phyloP scores from a whole-genome alignment of 1,140 invertebrate species.

The Gryllus bimaculatus region DNA sequence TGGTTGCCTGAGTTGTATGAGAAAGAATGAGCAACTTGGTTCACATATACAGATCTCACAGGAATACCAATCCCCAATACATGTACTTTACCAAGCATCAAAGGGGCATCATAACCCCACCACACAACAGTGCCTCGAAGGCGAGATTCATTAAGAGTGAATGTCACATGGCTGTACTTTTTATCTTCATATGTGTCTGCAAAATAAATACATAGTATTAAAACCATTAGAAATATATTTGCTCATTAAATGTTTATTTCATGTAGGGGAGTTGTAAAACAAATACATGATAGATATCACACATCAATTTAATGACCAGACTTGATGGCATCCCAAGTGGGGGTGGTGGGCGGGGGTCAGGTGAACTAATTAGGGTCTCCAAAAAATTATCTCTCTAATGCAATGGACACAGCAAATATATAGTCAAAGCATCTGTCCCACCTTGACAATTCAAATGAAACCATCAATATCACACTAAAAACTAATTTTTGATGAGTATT shows the following conservation, averaged over 20 bases:
- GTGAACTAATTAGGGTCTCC: too few relatives aligned
- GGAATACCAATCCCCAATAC: constrained; percentile 16
- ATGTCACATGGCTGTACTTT: constrained; percentile 47
- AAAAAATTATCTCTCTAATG: too few relatives aligned
- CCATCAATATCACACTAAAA: too few relatives aligned
- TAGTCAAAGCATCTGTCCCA: too few relatives aligned
- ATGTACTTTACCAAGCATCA: constrained; percentile 13
- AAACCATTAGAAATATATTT: neutral
- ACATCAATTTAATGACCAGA: constrained; percentile 1
- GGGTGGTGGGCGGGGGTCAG: too few relatives aligned
- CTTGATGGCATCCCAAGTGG: too few relatives aligned
- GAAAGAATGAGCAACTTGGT: constrained; percentile 12
- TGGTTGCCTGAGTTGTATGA: constrained; percentile 16
- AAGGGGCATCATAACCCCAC: constrained; percentile 41
- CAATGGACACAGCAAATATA: too few relatives aligned
- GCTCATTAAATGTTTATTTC: constrained; percentile 11
- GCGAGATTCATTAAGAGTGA: constrained; percentile 38
- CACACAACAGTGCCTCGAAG: constrained; percentile 38
- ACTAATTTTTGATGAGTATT: too few relatives aligned
- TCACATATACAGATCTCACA: constrained; percentile 19
- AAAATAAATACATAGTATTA: constrained; percentile 24
- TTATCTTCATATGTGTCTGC: constrained; percentile 50
- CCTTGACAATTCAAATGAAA: too few relatives aligned
- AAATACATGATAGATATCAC: neutral
- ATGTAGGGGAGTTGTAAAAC: constrained; percentile 12